Evolutionary conservation across 2,888 invertebrate genomes (phyloP).

Genomic region (Nematopogon swammerdamellus): DNA sequence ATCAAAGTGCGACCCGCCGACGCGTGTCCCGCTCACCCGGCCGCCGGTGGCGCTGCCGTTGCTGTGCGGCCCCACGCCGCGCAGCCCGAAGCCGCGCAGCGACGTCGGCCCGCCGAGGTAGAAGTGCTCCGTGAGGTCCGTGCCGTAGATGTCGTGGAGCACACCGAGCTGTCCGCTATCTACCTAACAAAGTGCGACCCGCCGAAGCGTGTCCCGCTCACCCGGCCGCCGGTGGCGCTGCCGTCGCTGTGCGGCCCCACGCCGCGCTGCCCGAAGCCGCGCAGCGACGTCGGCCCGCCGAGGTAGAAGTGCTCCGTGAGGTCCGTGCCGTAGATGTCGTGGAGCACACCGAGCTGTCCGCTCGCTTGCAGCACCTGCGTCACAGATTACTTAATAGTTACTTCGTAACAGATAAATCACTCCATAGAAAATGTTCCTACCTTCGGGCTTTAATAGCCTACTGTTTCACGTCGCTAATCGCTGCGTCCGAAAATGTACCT

Average conservation of each 20-base stretch:
- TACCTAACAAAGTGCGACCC: no score
- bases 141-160: constrained; percentile 61
- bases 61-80: constrained; percentile 83
- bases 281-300: constrained; percentile 84
- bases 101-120: constrained; percentile 89
- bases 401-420: no score
- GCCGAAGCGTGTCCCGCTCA: no score
- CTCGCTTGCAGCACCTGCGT: constrained; percentile 71
- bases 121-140: constrained; percentile 69
- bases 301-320: constrained; percentile 77
- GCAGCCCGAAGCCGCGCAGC: constrained; percentile 81
- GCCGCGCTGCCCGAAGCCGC: constrained; percentile 88
- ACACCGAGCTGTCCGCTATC: constrained; percentile 69
- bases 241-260: constrained; percentile 82
- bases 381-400: constrained; percentile 1
- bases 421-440: no score
- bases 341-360: constrained; percentile 66
- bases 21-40: no score
- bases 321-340: constrained; percentile 60
- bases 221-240: constrained; percentile 69
- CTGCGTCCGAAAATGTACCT: no score
- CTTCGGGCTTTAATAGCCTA: no score
- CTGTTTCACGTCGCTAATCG: no score
- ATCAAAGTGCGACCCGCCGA: no score
- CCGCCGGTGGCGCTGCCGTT: constrained; percentile 76